Base-by-base conservation (phyloP, 2,797 vertebrate genomes). In the Lophotriccus pileatus region DNA sequence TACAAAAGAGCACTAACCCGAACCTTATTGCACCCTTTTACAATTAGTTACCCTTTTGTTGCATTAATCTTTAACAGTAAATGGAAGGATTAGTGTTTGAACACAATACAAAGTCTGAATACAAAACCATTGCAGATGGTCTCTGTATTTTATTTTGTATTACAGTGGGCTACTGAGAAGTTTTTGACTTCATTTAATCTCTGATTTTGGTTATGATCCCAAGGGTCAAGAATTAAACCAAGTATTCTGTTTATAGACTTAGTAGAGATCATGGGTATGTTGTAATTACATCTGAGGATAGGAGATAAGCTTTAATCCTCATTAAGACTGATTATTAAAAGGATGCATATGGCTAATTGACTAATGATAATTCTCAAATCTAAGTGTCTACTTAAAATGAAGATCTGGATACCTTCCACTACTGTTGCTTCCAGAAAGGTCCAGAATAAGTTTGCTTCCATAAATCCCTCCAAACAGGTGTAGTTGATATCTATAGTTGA, bases 11-110 rank as follows among this genome's bases (percentile, higher is more conserved):
- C 44, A 67, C 75, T 72, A 96, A 88, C 50, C 52, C 64, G 53
- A 93, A 88, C 89, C 36, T 82, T 58, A 36, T 87, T 93, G 41
- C 53, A 43, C 44, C 30, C 64, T 86, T 97, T 93, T 89, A 93
- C 87, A 97, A 96, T 95, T 97, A 95, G 85, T 87, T 46, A 93
- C 85, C 62, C 79, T 87, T 96, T 92, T 93, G 90, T 90, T 95
- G 44, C 59, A 83, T 94, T 93, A 86, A 90, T 95, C 94, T 88
- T 80, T 93, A 92, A 91, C 91, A 94, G 24, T 94, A 75, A 77
- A 92, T 77, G 52, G 50, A 91, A 96, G 55, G 87, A 95, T 97
- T 96, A 95, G 32, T 88, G 64, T 87, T 96, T 88, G 50, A 96
- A 94, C 93, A 94, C 76, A 84, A 95, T 88, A 74, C 30, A 92